Evolutionary conservation across 2,888 invertebrate species (phyloP).

Genomic region (Cataglyphis cursor): DNA sequence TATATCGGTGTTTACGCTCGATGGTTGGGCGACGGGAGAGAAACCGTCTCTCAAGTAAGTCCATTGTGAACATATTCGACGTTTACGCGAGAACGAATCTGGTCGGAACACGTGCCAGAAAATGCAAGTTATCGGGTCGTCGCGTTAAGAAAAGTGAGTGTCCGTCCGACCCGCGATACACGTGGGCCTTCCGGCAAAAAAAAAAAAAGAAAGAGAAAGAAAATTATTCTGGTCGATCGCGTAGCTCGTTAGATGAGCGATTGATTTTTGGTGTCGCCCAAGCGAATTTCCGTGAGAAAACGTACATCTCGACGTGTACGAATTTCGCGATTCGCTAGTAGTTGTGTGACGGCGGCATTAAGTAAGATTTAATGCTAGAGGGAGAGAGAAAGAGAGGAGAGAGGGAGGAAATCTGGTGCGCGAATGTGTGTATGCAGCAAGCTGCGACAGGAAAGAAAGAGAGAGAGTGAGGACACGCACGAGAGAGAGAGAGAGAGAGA

Average conservation of each 20-base stretch:
- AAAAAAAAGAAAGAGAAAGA: background rate
- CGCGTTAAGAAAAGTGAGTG: conserved; percentile 82
- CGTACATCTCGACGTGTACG: background rate
- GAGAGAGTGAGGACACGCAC: background rate
- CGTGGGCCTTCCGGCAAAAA: background rate
- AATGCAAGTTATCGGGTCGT: conserved; percentile 76
- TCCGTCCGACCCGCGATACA: conserved; percentile 70
- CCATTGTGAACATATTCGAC: conserved; percentile 69
- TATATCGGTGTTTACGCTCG: background rate
- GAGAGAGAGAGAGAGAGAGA: background rate
- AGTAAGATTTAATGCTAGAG: conserved; percentile 36
- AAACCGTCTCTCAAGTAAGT: conserved; percentile 62
- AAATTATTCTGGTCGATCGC: conserved; percentile 36
- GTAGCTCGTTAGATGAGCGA: conserved; percentile 65
- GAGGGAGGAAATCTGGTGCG: conserved; percentile 36
- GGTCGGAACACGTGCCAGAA: conserved; percentile 71
- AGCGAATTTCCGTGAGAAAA: conserved; percentile 41
- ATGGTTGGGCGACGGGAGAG: conserved; percentile 13
- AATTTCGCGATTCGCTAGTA: conserved; percentile 13
- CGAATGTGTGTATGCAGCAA: conserved; percentile 41
- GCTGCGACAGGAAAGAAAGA: background rate
- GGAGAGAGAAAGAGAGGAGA: conserved; percentile 29
- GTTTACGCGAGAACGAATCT: conserved; percentile 76
- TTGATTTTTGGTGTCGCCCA: conserved; percentile 71
- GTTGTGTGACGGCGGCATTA: conserved; percentile 66